Base-by-base conservation (phyloP, 2,797 vertebrate species). In the Meriones psammophilus region DNA sequence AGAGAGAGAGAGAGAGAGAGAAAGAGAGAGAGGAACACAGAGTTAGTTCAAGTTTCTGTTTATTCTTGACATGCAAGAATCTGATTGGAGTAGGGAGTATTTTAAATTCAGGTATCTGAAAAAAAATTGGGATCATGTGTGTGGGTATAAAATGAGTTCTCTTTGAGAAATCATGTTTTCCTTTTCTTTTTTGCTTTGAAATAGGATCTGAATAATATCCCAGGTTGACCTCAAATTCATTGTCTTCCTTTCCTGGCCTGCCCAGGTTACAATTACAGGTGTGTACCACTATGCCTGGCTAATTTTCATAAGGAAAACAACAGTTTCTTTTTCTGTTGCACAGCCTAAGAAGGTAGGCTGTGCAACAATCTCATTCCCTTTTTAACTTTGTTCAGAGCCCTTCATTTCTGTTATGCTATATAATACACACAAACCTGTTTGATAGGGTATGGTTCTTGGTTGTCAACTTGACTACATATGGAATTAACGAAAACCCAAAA, bases 61-160 rank as follows among this genome's bases (percentile, higher is more conserved):
- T 87, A 39, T 79, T 73, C 71, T 71, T 88, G 54, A 8, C 74
- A 89, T 80, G 42, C 36, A 79, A 58, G 50, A 91, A 81, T 94
- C 20, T 33, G 56, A 30, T 39, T 78, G n/a, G 46, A 73, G 12
- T 62, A 73, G 50, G 30, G 28, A 54, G 8, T 26, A 18, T 78
- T 92, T 95, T 62, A 78, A 95, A 28, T 42, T 85, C 39, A 1
- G 6, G 15, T 94, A 8, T 92, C 80, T 74, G 64, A n/a, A 74
- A 91, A 94, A 5, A 86, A 91, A 85, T 56, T 69, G 36, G 39
- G 92, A 71, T 30, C 46, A 42, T 60, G 46, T n/a, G 7, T 30
- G 14, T 88, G 56, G 89, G 5, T 73, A 58, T 94, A 39, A 89
- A 93, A 88, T 76, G 18, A 87, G 5, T 88, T 96, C 81, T 95